Percentiles rank a stretch among this genome's conserved stretches.
phyloP scores from a whole-genome alignment of 2,797 vertebrate species.

The Morelia viridis region DNA sequence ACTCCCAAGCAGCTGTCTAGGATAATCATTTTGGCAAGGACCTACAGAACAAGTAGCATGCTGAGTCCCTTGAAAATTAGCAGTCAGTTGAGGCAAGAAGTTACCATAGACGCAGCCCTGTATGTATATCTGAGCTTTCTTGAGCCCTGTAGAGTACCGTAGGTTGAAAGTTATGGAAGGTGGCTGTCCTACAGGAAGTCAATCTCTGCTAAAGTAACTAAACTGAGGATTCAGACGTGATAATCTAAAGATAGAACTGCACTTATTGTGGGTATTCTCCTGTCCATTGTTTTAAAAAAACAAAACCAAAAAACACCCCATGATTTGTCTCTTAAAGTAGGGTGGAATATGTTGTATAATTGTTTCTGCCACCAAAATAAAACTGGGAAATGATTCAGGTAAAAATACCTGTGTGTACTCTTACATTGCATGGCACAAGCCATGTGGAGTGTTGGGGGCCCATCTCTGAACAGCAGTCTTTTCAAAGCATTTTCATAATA shows the following conservation, averaged over 20 bases:
- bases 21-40: slow-evolving; percentile 13
- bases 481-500: neutral
- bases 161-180: slow-evolving; percentile 17
- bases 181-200: slow-evolving; percentile 1
- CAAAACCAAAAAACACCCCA: neutral
- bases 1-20: slow-evolving; percentile 19
- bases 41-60: neutral
- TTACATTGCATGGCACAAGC: neutral
- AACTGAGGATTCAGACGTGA: neutral
- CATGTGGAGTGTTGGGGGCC: neutral
- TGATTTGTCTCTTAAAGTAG: neutral
- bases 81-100: neutral
- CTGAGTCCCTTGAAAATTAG: neutral
- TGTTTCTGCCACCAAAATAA: neutral
- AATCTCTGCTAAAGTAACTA: neutral
- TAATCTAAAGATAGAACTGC: neutral
- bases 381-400: neutral
- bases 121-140: neutral
- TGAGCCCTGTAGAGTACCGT: neutral
- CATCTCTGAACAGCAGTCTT: neutral
- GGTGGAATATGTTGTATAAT: neutral
- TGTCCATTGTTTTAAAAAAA: neutral
- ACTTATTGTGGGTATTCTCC: neutral
- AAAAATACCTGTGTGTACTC: neutral
- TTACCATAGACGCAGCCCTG: neutral